Base-by-base conservation (phyloP, 2,113 vertebrate genomes). In the Scortum barcoo region DNA sequence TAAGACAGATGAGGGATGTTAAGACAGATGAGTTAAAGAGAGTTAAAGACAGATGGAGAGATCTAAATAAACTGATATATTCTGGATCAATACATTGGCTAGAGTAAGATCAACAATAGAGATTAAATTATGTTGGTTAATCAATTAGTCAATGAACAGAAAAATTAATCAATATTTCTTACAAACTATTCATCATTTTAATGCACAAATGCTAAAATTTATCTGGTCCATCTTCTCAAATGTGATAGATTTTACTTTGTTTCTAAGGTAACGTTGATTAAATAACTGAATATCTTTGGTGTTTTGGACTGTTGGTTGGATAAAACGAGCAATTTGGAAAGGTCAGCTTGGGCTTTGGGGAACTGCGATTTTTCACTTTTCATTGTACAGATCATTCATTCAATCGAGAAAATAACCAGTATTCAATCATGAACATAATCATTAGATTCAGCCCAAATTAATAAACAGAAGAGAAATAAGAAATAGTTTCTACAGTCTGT, bases 21-120 rank as follows among this genome's bases (percentile, higher is more conserved):
- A n/a, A n/a, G n/a, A n/a, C n/a, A n/a, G n/a, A n/a, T n/a, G 5
- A 54, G 71, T 6, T 11, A 53, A 48, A 20, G 51, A 40, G 5
- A 38, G 14, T 36, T 4, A 4, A 36, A 36, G 20, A 67, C 6
- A 17, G 30, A 78, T 40, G 28, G 50, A 85, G 33, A 46, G 16
- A 78, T 66, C n/a, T 65, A 65, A 13, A 56, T 56, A 74, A 53
- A 30, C n/a, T n/a, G 69, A 75, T 38, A 56, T 72, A 61, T 75
- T 66, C 3, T 20, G 1, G 1, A 57, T 67, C 72, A 69, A 62
- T 75, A 69, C 9, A 65, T 28, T 12, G 65, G 80, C 24, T 4
- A 72, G 16, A 54, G 5, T n/a, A 36, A 65, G 46, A 77, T 30
- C 65, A 80, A 58, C 50, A 78, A 72, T n/a, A 28, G 33, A 87